Base-by-base conservation (phyloP, 2,113 vertebrate genomes). In the Semicossyphus pulcher region DNA sequence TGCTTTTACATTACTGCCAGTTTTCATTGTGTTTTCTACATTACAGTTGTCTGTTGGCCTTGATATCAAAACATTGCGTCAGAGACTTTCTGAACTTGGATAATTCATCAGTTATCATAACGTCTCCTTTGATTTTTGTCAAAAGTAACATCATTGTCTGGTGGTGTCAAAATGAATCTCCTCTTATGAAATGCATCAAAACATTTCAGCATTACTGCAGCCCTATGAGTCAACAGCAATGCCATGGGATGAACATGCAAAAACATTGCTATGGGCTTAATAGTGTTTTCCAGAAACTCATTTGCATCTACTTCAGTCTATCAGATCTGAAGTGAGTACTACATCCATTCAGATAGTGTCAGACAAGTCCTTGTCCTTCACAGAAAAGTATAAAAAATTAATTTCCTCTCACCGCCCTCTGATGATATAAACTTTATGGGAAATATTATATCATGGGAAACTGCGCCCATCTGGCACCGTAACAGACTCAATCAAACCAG, bases 261-360 rank as follows among this genome's bases (percentile, higher is more conserved):
- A 80, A 51, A 12, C 63, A 28, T 32, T 62, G 51, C 16, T 31
- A 21, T 36, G 48, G 10, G 3, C 23, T 70, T 39, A 16, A 12
- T 15, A n/a, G 10, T 20, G 56, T 45, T 78, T 78, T 56, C 34
- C 28, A 29, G n/a, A 41, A 29, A 37, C 32, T 53, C 1, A 81
- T 77, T 81, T 80, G 75, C 78, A 75, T 81, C 29, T 31, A 41
- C 28, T 75, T 47, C 39, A 56, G 56, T 63, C 25, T 52, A 41
- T 59, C 29, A 60, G 20, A 29, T 47, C 7, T 68, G 25, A 83
- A 68, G 60, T 60, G 42, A 68, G 76, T 39, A 57, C 56, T 51
- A 25, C 57, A 45, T 47, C 29, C 14, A 34, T 15, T 20, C 29
- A 9, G 37, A 54, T 45, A 20, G 2, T 45, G 63, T 29, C 25